Evolutionary conservation across 2,888 invertebrate genomes (phyloP).

Genomic region (Lepidochrysops patricia): DNA sequence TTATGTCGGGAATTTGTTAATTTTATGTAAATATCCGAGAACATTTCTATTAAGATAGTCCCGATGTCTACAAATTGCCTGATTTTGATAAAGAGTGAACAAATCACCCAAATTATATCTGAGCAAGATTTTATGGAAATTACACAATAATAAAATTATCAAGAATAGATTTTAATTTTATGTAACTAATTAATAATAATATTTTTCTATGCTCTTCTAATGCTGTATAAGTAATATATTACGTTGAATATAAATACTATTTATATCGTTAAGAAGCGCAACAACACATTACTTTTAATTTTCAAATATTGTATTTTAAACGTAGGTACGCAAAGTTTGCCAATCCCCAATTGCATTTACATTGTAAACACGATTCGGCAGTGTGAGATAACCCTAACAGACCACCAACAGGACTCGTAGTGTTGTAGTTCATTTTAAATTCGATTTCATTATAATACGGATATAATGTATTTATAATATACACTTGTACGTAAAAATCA

Average conservation of each 20-base stretch:
- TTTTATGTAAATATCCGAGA: not conserved
- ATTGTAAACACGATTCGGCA: not conserved
- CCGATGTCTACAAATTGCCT: slow-evolving; percentile 1
- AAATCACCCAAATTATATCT: not conserved
- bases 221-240: no score
- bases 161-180: no score
- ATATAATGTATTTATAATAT: not conserved
- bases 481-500: not conserved
- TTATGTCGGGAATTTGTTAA: not conserved
- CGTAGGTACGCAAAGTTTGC: no score
- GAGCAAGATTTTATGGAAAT: not conserved
- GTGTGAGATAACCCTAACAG: not conserved
- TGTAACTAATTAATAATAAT: no score
- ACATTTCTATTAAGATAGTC: slow-evolving; percentile 9
- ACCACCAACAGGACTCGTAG: not conserved
- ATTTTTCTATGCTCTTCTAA: no score
- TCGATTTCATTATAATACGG: not conserved
- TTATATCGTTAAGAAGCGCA: no score
- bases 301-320: no score
- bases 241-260: no score
- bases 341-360: no score
- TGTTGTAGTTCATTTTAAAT: not conserved
- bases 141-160: not conserved
- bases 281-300: no score
- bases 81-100: not conserved